Base-by-base conservation (phyloP, 2,888 invertebrate species). In the Agapetus fuscipes region DNA sequence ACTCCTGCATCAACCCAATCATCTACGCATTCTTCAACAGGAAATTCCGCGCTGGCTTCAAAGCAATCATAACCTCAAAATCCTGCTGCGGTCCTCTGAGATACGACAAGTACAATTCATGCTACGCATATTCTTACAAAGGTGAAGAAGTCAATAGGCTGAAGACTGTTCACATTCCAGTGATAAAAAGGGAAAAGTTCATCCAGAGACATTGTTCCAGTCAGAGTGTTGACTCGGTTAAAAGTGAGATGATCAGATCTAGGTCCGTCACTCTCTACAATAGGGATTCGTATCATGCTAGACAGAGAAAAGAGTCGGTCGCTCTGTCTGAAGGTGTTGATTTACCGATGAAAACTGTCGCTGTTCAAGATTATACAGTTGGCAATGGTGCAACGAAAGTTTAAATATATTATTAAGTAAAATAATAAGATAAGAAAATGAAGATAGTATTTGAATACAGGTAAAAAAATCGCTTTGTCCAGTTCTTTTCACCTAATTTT, bases 11-110 rank as follows among this genome's bases (percentile, higher is more conserved):
- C 51, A 74, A 74, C 53, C 74, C 74, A 2, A 60, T 73, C 28
- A 59, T 74, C 7, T 74, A 74, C 54, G 69, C 71, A 26, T 71
- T 71, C 53, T 72, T 72, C 58, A 72, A 72, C 54, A 61, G 64
- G 39, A 68, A 71, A 51, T 74, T 68, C 56, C 54, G 72, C 26
- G 56, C 59, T 16, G 72, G 72, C 3, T 72, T 73, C 53, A 55
- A 58, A 50, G 64, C 63, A 9, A 58, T 66, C 31, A 50, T 66
- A 16, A 59, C 58, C 28, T 61, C 60, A 35, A 54, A 57, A 2
- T 58, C 61, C 12, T 67, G 66, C 49, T 55, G 52, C 39, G 50
- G 51, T 2, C 51, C 50, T 11, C 39, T 50, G 16, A 39, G 47
- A 17, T 50, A 46, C 24, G 53, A 48, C 49, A 54, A 46, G 24